These are phyloP conservation scores for Saxidomus purpurata DNA, from an alignment of 1,140 invertebrate species.

Conservation along the genomic window DNA sequence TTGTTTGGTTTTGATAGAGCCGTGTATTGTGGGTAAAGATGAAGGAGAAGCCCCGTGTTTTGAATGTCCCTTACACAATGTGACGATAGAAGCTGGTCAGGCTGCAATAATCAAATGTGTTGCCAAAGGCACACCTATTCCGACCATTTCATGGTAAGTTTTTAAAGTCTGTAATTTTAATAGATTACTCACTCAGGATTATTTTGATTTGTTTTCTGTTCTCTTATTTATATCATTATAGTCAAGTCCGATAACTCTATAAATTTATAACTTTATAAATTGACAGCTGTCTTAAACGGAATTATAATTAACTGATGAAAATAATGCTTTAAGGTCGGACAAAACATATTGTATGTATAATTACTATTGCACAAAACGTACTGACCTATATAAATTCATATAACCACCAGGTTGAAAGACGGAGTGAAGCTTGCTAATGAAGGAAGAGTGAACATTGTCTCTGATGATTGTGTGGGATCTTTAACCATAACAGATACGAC, in stretches of 20 bases:
- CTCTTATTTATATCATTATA: too few species aligned
- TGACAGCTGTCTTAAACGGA: too few species aligned
- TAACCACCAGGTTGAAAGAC: constrained; percentile 9
- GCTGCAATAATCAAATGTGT: constrained; percentile 6
- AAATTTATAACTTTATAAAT: too few species aligned
- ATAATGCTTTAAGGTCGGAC: too few species aligned
- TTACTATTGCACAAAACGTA: too few species aligned
- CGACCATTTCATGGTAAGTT: constrained; percentile 30
- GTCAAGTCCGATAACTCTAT: too few species aligned
- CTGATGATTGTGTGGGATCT: neutral
- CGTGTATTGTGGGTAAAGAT: constrained; percentile 20
- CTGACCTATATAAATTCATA: too few species aligned
- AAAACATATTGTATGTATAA: too few species aligned
- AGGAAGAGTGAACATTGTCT: neutral
- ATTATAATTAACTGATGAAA: too few species aligned
- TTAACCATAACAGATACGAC: neutral
- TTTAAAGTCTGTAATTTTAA: too few species aligned
- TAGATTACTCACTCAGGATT: too few species aligned
- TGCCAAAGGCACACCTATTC: constrained; percentile 45
- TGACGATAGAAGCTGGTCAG: constrained; percentile 19
- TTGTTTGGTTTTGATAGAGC: constrained; percentile 43
- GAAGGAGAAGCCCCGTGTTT: constrained; percentile 28
- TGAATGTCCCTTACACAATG: constrained; percentile 21
- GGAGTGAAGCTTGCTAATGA: neutral
- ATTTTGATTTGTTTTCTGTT: too few species aligned